Evolutionary conservation across 1,140 invertebrate species (phyloP), one percentile per base, ranked within the genome.

Genomic region (Drosophila insularis): DNA sequence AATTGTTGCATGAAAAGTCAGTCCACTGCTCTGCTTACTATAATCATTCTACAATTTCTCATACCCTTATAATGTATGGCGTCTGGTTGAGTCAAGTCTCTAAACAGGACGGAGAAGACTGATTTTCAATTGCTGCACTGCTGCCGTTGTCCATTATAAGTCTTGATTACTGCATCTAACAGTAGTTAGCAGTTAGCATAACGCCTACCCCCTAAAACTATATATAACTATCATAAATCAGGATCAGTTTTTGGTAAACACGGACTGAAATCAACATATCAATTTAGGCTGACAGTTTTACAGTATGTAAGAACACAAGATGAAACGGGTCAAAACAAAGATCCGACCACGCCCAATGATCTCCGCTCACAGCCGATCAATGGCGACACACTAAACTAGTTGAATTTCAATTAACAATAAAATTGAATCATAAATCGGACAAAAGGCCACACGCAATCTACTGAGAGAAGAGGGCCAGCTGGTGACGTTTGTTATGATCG

Each of bases 381-480:
- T 46, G 58, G 67, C 78, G 66, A 78, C 68, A 84, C 73, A 86
- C 81, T 84, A 87, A 90, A 90, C 87, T 90, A 90, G 87, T 90
- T 90, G 89, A 76, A 74, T 90, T 90, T 90, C 87, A 90, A 90
- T 90, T 90, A 90, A 90, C 87, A 90, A 90, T 90, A 87, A 90
- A 90, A 90, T 75, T 89, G 85, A 90, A 90, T 68, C 84, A 90
- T 90, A 90, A 90, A 87, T 80, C 56, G 72, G 70, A 56, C 23
- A 58, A 63, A 54, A 35, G 68, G 37, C 68, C 68, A 70, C 68
- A 71, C 61, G 32, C 68, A 69, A 8, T 10, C n/a, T 19, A 35
- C 27, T 2, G 17, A 72, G 61, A 39, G 19, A 56, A 78, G 78
- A 78, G 67, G 68, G 84, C 62, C 67, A 19, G 19, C 35, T 65